Conservation (phyloP, 2,113 vertebrate genomes). For the Arothron firmamentum region DNA sequence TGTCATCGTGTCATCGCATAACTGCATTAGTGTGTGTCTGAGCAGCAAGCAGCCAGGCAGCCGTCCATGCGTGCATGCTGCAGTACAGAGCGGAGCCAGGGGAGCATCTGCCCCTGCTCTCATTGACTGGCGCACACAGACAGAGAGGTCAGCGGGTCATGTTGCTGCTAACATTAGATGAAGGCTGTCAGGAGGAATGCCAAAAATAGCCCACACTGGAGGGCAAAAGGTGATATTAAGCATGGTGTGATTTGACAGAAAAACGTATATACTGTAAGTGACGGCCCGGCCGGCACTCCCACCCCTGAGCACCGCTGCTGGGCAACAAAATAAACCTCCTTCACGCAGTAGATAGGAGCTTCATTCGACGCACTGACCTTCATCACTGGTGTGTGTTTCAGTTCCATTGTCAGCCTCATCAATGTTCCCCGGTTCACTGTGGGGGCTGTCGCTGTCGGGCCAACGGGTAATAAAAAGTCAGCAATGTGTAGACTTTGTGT, state of each 20-base stretch:
- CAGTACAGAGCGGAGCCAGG: background rate
- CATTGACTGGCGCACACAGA: background rate
- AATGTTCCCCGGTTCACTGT: conserved; percentile 96
- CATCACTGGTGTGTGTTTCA: conserved; percentile 95
- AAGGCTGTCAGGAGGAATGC: background rate
- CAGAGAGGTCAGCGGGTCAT: background rate
- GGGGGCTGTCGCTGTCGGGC: conserved; percentile 88
- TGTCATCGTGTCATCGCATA: too few relatives aligned
- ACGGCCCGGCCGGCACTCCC: background rate
- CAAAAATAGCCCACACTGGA: background rate
- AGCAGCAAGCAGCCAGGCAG: background rate
- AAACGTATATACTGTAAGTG: background rate
- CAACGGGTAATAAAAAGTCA: background rate
- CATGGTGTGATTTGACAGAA: background rate
- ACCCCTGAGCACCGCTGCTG: background rate
- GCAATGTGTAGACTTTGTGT: background rate
- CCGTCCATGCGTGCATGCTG: background rate
- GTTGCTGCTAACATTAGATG: background rate
- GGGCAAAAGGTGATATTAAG: background rate
- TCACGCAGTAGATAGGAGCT: background rate
- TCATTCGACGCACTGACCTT: conserved; percentile 77
- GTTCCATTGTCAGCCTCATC: conserved; percentile 95
- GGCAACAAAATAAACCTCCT: background rate
- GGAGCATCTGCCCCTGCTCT: background rate
- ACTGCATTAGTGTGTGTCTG: too few relatives aligned